These are phyloP conservation scores for Cataglyphis cursor DNA, from an alignment of 2,888 invertebrate species.

Conservation along the genomic window DNA sequence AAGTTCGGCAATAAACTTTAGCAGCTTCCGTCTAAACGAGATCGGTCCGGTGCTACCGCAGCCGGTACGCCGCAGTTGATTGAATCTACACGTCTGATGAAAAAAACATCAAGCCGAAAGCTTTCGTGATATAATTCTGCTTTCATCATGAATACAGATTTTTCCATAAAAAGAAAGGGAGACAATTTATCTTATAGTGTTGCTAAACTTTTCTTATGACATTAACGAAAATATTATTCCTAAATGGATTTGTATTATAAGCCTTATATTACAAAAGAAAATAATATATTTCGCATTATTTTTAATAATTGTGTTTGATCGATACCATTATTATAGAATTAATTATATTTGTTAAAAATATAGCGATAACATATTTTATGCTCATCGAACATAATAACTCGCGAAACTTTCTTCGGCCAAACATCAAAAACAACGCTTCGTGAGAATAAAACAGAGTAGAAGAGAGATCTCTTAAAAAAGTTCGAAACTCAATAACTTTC, in stretches of 20 bases:
- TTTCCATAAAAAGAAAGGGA: not conserved
- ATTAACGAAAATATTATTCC: not conserved
- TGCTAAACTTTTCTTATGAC: not conserved
- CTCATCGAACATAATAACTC: not conserved
- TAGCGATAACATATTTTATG: not conserved
- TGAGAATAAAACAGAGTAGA: not conserved
- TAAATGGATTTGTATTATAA: not conserved
- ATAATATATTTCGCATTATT: not conserved
- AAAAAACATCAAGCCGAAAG: slow-evolving; percentile 53
- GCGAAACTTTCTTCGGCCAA: not conserved
- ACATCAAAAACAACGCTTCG: not conserved
- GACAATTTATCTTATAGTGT: not conserved
- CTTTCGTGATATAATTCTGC: not conserved
- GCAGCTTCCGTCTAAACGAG: slow-evolving; percentile 70
- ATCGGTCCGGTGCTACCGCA: slow-evolving; percentile 62
- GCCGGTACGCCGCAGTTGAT: slow-evolving; percentile 61
- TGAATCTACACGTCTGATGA: slow-evolving; percentile 54
- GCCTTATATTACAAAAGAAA: not conserved
- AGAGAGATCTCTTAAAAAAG: slow-evolving; percentile 27
- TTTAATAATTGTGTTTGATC: not conserved
- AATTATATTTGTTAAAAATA: not conserved
- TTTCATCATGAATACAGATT: not conserved
- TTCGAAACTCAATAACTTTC: slow-evolving; percentile 27
- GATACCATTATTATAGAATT: not conserved
- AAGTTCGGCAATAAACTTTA: slow-evolving; percentile 75